phyloP scores from a whole-genome alignment of 2,113 vertebrate species.

The Epinephelus fuscoguttatus region DNA sequence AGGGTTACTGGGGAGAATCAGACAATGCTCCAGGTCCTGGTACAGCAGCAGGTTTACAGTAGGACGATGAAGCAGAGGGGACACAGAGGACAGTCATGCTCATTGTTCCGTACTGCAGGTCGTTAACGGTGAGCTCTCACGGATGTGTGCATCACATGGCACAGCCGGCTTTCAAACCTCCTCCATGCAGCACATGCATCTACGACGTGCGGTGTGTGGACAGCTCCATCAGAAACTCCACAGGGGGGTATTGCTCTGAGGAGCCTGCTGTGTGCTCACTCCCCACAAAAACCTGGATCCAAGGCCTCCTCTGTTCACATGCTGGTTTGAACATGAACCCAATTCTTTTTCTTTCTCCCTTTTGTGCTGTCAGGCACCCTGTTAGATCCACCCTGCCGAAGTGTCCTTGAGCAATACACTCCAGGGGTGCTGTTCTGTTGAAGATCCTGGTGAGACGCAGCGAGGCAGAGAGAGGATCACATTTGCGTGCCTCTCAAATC shows the following conservation, averaged over 20 bases:
- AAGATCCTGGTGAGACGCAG: constrained; percentile 6
- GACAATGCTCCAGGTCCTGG: constrained; percentile 51
- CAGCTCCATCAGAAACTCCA: constrained; percentile 54
- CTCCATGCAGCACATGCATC: constrained; percentile 14
- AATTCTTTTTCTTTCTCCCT: not conserved
- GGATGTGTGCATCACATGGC: constrained; percentile 44
- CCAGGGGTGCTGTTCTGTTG: not conserved
- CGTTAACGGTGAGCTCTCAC: constrained; percentile 46
- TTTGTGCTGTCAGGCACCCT: not conserved
- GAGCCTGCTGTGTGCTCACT: constrained; percentile 46
- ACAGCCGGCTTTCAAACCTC: constrained; percentile 3
- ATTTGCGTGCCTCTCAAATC: constrained; percentile 27
- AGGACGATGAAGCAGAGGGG: constrained; percentile 36
- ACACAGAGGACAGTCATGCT: constrained; percentile 45
- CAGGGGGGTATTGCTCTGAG: constrained; percentile 43
- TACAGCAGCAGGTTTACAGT: constrained; percentile 45
- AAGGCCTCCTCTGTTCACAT: constrained; percentile 19
- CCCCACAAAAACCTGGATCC: constrained; percentile 40
- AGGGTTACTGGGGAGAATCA: constrained; percentile 39
- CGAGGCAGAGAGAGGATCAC: constrained; percentile 10
- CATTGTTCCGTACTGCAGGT: constrained; percentile 54
- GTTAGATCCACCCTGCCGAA: constrained; percentile 23
- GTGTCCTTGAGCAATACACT: constrained; percentile 57
- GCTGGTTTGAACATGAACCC: constrained; percentile 44
- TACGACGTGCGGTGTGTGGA: constrained; percentile 29